Evolutionary conservation across 2,888 invertebrate species (phyloP), one percentile per base, ranked within the genome.

Genomic region (Pollenia labialis): DNA sequence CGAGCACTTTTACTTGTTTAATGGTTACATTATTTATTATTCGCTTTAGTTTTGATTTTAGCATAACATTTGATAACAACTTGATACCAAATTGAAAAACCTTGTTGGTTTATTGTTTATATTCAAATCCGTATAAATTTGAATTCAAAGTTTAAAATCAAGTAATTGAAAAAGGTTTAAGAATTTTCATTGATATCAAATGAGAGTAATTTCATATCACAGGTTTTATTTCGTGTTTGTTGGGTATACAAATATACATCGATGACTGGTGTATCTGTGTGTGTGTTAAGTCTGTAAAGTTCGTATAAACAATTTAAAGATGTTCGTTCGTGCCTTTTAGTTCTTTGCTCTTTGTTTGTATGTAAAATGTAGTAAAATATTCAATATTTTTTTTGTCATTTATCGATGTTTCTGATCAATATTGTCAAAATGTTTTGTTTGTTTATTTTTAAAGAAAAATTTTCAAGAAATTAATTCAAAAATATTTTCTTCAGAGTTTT

Each of bases 391-490:
- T 23, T 71, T 3, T 48, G 44, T 11, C 46, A 74, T 62, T 83
- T 77, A 77, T 83, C 83, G 16, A 64, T 76, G 50, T 64, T 40
- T 44, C 40, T 16, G 71, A 83, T 83, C 83, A 71, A 83, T 83
- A 83, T 77, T 77, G 83, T 64, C 71, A 64, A 77, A 75, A 76
- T 62, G 52, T 76, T 4, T 62, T 71, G 50, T 23, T 62, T 8
- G 64, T 48, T 56, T n/a, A 14, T 58, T 58, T 32, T 32, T 32
- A 10, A 58, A 66, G 42, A 48, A 18, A 56, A 62, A 62, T 75
- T 82, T 76, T 58, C 9, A 40, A 68, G 50, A 81, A 75, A 74
- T 75, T 75, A 52, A 74, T 75, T 50, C 74, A 66, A 66, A 72
- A 58, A 54, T 44, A 64, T 54, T 64, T 64, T 46, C 71, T 40